Evolutionary conservation across 2,888 invertebrate species (phyloP), one percentile per base, ranked within the genome.

Genomic region (Taphrorychus bicolor): DNA sequence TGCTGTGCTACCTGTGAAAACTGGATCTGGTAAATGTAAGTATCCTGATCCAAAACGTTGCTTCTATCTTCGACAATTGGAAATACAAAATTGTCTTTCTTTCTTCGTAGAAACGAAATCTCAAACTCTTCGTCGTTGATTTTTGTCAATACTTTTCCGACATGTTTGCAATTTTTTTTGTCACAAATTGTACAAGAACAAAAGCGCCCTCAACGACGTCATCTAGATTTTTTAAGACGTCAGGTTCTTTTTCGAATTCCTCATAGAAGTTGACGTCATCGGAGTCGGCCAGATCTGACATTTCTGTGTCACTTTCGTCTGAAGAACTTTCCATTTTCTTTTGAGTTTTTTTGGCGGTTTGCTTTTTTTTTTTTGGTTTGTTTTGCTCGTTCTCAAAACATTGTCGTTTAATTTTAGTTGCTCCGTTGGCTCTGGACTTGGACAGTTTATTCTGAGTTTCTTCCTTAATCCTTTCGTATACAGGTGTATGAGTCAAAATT

Each of bases 361-460:
- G 5, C 5, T 5, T 32, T 5, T 5, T 32, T 32, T 32, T 32
- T 32, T 32, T 32, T 32, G 11, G 32, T 11, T 32, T 32, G 32
- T 32, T 32, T 32, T 32, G 32, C 11, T 7, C 5, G 32, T 32
- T 32, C 11, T 11, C 32, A 32, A 7, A 32, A 32, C 11, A 7
- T 32, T 32, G 32, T n/a, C n/a, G n/a, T 5, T 45, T 45, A 9
- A 45, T 5, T 16, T 45, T n/a, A 9, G 14, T 45, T 45, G 45
- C 45, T 45, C 45, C 45, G 5, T 45, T 45, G n/a, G 5, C 14
- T 45, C 14, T 45, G 14, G 45, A 5, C 45, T 5, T 7, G 14
- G 45, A 45, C 45, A 45, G 5, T 9, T 45, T n/a, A 45, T 45
- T 45, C 45, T n/a, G 45, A 45, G 45, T 45, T 45, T 45, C 45